Evolutionary conservation across 2,888 invertebrate species (phyloP), one percentile per base, ranked within the genome.

Genomic region (Eretmocerus hayati): DNA sequence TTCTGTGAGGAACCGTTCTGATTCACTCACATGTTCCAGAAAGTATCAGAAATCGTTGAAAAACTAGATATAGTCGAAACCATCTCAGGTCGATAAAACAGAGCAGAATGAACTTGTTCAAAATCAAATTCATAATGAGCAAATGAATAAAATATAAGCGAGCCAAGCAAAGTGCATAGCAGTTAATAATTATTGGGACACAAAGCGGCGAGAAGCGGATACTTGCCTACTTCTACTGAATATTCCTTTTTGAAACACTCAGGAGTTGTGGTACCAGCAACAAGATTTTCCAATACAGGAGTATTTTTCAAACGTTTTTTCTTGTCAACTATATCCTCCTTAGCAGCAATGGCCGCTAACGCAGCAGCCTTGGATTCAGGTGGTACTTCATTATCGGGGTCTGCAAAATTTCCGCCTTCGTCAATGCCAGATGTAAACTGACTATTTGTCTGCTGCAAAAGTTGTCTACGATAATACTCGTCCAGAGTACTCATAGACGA

Each of bases 141-240:
- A 26, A 26, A 26, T 11, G 26, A 26, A 9, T 26, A 26, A 11
- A 9, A 6, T 11, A 26, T 11, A 9, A 26, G 26, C 26, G 26
- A 26, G 11, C 11, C 26, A 26, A 26, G 26, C 26, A n/a, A n/a
- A n/a, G 26, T 26, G 26, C 26, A 26, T n/a, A 26, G 26, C 26
- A 26, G 6, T 9, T 26, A 26, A 26, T 26, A 11, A 11, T 26
- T 26, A 26, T 6, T 26, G 26, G 11, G 26, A 11, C 11, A 11
- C 26, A 26, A 11, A 26, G 11, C 26, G 26, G 26, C n/a, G 11
- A 26, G 26, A 26, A 26, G 11, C 26, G 11, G 26, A 9, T 11
- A 69, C 69, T 68, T 66, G 67, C 68, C 68, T 64, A 62, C 59
- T 39, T 68, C 65, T 35, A 56, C 48, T 38, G 61, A 53, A 45